Percentiles rank a stretch among this genome's conserved stretches.
These are phyloP conservation scores for Setophaga coronata DNA, from an alignment of 2,113 vertebrate species.

Conservation along the genomic window DNA sequence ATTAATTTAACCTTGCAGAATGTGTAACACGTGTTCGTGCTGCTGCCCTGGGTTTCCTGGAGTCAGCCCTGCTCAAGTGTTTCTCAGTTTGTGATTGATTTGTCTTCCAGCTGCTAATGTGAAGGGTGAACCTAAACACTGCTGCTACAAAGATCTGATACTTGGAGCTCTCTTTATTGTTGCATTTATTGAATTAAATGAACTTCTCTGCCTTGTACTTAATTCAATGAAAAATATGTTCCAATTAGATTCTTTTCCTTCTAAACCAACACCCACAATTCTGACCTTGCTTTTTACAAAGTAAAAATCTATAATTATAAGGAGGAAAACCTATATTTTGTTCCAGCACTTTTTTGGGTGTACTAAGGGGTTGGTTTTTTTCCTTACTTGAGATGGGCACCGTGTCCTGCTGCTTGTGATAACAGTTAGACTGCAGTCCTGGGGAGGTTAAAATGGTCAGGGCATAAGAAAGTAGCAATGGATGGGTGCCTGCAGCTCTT, in stretches of 20 bases:
- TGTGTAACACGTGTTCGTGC: not conserved
- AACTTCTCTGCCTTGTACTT: not conserved
- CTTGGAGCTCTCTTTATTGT: not conserved
- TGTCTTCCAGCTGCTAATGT: conserved; percentile 13
- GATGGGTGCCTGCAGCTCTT: not conserved
- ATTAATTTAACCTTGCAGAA: conserved; percentile 50
- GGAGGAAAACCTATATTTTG: not conserved
- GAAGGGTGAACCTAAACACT: not conserved
- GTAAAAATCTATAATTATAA: not conserved
- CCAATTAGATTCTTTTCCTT: not conserved
- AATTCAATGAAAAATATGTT: not conserved
- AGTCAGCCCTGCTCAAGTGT: not conserved
- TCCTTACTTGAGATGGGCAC: not conserved
- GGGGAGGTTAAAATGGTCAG: not conserved
- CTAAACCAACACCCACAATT: not conserved
- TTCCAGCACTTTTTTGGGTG: not conserved
- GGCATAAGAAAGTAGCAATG: not conserved
- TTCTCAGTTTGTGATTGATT: conserved; percentile 21
- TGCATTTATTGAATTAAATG: not conserved
- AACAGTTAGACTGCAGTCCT: fast-evolving
- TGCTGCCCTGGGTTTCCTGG: not conserved
- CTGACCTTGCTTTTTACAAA: not conserved
- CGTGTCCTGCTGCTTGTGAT: not conserved
- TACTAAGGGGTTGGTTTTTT: not conserved
- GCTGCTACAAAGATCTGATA: not conserved